These are phyloP conservation scores for Aeoliscus strigatus DNA, from an alignment of 2,797 vertebrate species.

Conservation along the genomic window DNA sequence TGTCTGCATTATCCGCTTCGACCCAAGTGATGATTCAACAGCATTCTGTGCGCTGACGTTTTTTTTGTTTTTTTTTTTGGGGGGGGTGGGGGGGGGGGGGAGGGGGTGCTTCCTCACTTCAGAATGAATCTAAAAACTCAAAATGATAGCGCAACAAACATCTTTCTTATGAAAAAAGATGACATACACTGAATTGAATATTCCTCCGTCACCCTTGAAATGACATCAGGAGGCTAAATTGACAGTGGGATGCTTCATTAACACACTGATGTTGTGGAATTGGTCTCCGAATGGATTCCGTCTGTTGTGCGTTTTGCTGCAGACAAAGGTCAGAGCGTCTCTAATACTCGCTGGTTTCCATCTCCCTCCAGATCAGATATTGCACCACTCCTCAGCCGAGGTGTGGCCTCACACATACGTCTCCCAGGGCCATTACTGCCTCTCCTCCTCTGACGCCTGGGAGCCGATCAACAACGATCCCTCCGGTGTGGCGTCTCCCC, in stretches of 20 bases:
- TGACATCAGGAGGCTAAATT: too few species aligned
- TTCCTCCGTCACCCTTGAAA: too few species aligned
- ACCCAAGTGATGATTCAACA: conserved; percentile 37
- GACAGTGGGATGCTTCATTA: too few species aligned
- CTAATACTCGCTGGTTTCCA: neutral
- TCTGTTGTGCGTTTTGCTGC: too few species aligned
- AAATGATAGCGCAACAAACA: too few species aligned
- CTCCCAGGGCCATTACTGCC: conserved; percentile 97
- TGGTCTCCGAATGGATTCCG: too few species aligned
- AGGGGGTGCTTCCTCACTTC: conserved; percentile 8
- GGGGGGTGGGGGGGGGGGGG: too few species aligned
- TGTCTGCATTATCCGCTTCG: conserved; percentile 13
- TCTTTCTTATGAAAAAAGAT: too few species aligned
- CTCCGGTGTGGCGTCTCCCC: conserved; percentile 87
- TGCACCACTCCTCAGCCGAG: conserved; percentile 91
- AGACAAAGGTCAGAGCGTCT: too few species aligned
- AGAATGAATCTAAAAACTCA: conserved; percentile 8
- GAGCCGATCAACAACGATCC: conserved; percentile 89
- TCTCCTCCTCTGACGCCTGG: conserved; percentile 96
- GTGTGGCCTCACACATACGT: conserved; percentile 98
- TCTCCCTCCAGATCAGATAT: conserved; percentile 78
- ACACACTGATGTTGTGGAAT: too few species aligned
- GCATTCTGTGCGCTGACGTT: conserved; percentile 14
- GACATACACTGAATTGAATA: too few species aligned
- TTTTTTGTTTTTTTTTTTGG: too few species aligned